These are phyloP conservation scores for Mus spretus DNA, from an alignment of 2,797 vertebrate genomes.

Conservation along the genomic window DNA sequence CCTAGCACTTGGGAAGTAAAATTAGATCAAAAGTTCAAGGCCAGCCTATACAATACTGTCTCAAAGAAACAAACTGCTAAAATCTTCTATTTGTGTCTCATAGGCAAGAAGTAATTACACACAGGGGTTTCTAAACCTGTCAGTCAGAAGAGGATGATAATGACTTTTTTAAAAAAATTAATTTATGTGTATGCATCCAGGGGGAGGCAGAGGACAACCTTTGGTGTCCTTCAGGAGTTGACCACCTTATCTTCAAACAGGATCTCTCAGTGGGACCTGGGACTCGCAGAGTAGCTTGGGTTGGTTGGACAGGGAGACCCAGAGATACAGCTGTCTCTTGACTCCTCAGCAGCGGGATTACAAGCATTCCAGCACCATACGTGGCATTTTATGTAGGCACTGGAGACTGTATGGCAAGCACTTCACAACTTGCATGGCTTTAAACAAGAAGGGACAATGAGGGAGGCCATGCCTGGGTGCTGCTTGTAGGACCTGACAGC, in stretches of 20 bases:
- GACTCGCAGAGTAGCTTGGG: not conserved
- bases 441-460: not conserved
- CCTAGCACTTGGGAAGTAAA: not conserved
- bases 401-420: not conserved
- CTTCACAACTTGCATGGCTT: not conserved
- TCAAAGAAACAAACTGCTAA: not conserved
- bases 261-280: not conserved
- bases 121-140: not conserved
- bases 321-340: not conserved
- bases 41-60: not conserved
- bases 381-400: not conserved
- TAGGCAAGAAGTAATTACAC: not conserved
- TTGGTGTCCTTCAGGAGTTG: not conserved
- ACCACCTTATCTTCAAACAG: not conserved
- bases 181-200: not conserved
- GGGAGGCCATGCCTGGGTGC: not conserved
- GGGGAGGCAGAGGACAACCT: not conserved
- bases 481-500: not conserved
- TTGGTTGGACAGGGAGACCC: not conserved
- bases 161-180: not conserved
- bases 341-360: too few relatives aligned
- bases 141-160: not conserved
- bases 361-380: not conserved
- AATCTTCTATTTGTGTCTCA: not conserved
- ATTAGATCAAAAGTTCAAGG: not conserved